Base-by-base conservation (phyloP, 2,797 vertebrate species). In the Pipistrellus nathusii region DNA sequence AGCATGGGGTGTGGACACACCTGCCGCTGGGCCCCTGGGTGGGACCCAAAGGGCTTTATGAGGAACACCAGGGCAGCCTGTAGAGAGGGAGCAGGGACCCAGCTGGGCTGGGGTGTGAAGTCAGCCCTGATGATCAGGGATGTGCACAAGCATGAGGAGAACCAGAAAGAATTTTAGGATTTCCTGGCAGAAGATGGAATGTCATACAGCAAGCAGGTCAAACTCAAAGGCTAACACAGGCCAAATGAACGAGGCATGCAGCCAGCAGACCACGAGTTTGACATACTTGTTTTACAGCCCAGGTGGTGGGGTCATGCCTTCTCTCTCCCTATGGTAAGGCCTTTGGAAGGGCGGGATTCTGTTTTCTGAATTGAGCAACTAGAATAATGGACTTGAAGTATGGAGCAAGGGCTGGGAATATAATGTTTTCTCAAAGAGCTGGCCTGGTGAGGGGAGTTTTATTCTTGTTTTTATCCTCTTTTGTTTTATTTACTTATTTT, bases 401-500 rank as follows among this genome's bases (percentile, higher is more conserved):
- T 11, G 51, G 77, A 91, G 25, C 14, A 32, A 77, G 30, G 66
- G 21, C 66, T 38, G n/a, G 30, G 59, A 73, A 41, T n/a, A 30
- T 44, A 62, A 14, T 57, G 23, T 92, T 57, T 96, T 41, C 55
- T 94, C 44, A 27, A 68, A 80, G 41, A n/a, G 20, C 38, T 93
- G n/a, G 8, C n/a, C 71, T 64, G 23, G 71, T 48, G 35, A 57
- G 55, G n/a, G 59, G 69, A 76, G 12, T 53, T 68, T 90, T 73
- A 23, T 59, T 90, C 32, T 85, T 69, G 11, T 75, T 78, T 88
- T 78, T 53, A 23, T 53, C 14, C 93, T 80, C 38, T 68, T 71
- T 88, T 78, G 32, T 86, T 72, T 64, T 51, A 55, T 57, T 87
- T 85, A 62, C 13, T 82, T 69, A 75, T 84, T 90, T 68, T 83